phyloP scores from a whole-genome alignment of 2,888 invertebrate genomes.

The Amiota mariae region DNA sequence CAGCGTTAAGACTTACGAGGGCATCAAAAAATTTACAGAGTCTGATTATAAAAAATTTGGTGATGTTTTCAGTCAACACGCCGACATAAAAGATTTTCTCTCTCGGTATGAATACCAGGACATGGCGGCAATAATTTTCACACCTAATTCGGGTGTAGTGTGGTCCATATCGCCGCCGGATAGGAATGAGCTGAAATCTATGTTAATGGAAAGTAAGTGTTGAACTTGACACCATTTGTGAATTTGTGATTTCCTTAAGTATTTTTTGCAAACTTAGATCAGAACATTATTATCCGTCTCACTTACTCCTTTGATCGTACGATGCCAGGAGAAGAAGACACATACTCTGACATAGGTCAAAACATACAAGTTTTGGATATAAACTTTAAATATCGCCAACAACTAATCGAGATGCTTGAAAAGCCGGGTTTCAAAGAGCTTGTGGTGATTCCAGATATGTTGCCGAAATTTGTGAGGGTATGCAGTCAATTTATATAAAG shows the following conservation, averaged over 20 bases:
- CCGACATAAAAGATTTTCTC: slow-evolving; percentile 47
- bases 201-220: slow-evolving; percentile 41
- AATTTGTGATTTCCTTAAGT: too few species aligned
- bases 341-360: too few species aligned
- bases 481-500: neutral
- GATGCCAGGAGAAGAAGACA: too few species aligned
- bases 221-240: too few species aligned
- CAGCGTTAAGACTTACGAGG: slow-evolving; percentile 88
- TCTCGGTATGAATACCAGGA: slow-evolving; percentile 49
- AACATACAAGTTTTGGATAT: neutral
- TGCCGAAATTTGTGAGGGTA: slow-evolving; percentile 52
- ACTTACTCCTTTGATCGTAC: neutral
- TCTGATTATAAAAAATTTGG: slow-evolving; percentile 77
- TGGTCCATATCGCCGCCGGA: slow-evolving; percentile 59
- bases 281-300: neutral
- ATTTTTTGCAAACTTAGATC: too few species aligned
- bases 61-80: slow-evolving; percentile 75
- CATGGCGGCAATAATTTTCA: slow-evolving; percentile 50
- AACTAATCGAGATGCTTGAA: slow-evolving; percentile 39
- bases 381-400: slow-evolving; percentile 33
- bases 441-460: slow-evolving; percentile 49
- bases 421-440: neutral
- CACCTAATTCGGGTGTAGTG: slow-evolving; percentile 50
- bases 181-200: slow-evolving; percentile 43
- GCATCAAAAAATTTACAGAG: slow-evolving; percentile 78